phyloP scores from a whole-genome alignment of 2,113 vertebrate genomes.

The Mastomys coucha region DNA sequence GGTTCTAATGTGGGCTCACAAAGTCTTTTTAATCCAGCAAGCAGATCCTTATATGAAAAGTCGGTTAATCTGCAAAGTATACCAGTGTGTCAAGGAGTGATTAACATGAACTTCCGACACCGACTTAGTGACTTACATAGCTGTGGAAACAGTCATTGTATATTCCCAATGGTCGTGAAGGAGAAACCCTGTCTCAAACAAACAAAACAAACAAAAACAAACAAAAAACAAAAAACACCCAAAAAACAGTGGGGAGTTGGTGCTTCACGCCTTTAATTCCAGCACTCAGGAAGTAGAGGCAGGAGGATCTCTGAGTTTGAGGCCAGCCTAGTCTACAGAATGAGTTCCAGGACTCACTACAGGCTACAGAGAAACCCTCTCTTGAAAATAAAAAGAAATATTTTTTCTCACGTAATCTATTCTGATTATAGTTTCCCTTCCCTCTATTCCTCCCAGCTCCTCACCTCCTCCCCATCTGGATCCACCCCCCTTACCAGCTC shows the following conservation, averaged over 20 bases:
- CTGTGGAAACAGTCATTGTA: background rate
- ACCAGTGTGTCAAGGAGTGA: accelerated
- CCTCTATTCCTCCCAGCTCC: background rate
- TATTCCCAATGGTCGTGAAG: too few species aligned
- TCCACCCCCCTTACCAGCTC: too few species aligned
- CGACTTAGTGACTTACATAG: background rate
- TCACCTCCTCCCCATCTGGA: background rate
- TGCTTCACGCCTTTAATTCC: background rate
- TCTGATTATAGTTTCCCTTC: background rate
- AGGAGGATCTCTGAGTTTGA: background rate
- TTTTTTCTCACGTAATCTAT: background rate
- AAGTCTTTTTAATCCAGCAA: background rate
- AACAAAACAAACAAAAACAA: too few species aligned
- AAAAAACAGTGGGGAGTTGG: background rate
- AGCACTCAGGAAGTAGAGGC: background rate
- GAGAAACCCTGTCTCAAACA: background rate
- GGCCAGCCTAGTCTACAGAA: background rate
- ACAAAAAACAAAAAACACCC: too few species aligned
- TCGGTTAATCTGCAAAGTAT: background rate
- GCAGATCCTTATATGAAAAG: background rate
- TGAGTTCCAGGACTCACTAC: background rate
- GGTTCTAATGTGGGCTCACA: background rate
- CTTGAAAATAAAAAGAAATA: background rate
- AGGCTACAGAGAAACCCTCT: background rate
- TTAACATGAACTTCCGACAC: background rate